These are phyloP conservation scores for Sussaba pulchella DNA, from an alignment of 2,888 invertebrate species.

Conservation along the genomic window DNA sequence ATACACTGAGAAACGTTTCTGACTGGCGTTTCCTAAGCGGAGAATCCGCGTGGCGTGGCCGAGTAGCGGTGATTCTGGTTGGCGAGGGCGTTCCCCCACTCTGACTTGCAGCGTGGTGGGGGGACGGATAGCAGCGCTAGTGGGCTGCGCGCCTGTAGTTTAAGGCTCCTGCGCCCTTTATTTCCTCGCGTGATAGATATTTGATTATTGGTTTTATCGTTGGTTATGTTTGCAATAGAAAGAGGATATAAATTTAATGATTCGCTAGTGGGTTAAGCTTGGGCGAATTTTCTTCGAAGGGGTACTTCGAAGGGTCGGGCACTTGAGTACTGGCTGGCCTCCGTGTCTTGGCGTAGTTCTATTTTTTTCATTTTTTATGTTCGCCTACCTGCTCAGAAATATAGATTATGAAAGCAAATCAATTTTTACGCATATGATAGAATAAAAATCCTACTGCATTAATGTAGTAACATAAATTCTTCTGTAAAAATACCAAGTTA, in stretches of 20 bases:
- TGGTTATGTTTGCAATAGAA: too few species aligned
- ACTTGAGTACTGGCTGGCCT: neutral
- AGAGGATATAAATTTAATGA: too few species aligned
- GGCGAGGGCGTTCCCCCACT: neutral
- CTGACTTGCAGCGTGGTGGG: too few species aligned
- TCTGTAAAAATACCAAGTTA: too few species aligned
- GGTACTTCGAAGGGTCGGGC: neutral
- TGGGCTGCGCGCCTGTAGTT: slow-evolving; percentile 23
- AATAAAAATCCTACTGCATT: too few species aligned
- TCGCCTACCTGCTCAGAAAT: neutral
- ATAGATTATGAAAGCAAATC: too few species aligned
- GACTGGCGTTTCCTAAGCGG: slow-evolving; percentile 78
- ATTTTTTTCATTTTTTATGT: neutral
- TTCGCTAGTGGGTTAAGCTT: neutral
- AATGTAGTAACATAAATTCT: too few species aligned
- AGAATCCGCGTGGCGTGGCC: neutral
- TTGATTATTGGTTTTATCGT: too few species aligned
- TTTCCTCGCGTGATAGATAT: too few species aligned
- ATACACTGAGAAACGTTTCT: slow-evolving; percentile 66
- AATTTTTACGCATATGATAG: too few species aligned
- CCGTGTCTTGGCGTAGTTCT: neutral
- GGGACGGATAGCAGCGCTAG: neutral
- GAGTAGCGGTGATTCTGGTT: neutral
- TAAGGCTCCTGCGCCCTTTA: too few species aligned
- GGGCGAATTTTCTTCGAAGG: neutral